Evolutionary conservation across 2,888 invertebrate genomes (phyloP).

Genomic region (Netelia melanura): DNA sequence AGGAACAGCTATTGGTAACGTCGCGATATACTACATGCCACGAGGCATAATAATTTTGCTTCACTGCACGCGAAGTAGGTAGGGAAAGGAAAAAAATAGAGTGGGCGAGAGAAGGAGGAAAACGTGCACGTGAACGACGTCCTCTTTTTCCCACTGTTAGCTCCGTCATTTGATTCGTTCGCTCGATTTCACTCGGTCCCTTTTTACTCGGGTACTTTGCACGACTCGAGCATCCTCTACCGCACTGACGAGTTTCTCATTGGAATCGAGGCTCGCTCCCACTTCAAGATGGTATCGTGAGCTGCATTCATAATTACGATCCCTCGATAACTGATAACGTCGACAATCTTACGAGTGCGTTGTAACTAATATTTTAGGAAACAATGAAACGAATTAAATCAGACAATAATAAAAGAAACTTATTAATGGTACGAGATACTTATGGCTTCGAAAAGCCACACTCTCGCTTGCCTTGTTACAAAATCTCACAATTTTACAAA

Average conservation of each 20-base stretch:
- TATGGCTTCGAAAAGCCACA: too few relatives aligned
- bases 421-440: not conserved
- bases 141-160: constrained; percentile 51
- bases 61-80: constrained; percentile 9
- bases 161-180: constrained; percentile 56
- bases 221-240: constrained; percentile 19
- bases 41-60: constrained; percentile 50
- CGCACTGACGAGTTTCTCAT: constrained; percentile 26
- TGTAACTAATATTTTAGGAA: not conserved
- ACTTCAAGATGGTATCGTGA: constrained; percentile 14
- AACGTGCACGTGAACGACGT: constrained; percentile 37
- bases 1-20: constrained; percentile 35
- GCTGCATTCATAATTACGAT: constrained; percentile 19
- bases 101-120: not conserved
- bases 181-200: constrained; percentile 50
- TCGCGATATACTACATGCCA: constrained; percentile 19
- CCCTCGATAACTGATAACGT: not conserved
- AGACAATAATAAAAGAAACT: not conserved
- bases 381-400: not conserved
- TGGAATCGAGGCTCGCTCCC: constrained; percentile 5
- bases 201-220: not conserved
- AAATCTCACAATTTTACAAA: too few relatives aligned
- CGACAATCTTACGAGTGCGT: not conserved
- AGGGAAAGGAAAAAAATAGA: constrained; percentile 20
- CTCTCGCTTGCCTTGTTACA: too few relatives aligned